Evolutionary conservation across 2,888 invertebrate genomes (phyloP).

Genomic region (Plagodis dolabraria): DNA sequence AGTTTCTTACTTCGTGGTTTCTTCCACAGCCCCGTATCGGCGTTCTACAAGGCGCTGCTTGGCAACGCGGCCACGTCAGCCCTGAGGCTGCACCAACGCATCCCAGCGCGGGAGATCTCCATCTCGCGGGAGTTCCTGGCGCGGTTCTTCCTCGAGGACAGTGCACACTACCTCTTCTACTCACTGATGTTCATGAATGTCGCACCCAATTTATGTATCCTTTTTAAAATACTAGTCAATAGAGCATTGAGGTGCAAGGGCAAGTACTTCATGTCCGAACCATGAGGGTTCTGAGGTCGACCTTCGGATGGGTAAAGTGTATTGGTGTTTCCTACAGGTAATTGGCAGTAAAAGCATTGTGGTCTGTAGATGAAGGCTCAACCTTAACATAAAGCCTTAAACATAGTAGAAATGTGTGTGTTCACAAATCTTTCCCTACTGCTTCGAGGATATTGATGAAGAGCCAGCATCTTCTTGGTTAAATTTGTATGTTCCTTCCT

Average conservation of each 20-base stretch:
- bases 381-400: too few species aligned
- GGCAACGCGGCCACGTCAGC: conserved; percentile 98
- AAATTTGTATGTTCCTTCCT: too few species aligned
- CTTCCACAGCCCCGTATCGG: conserved; percentile 79
- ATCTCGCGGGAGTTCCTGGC: conserved; percentile 93
- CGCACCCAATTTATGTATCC: conserved; percentile 95
- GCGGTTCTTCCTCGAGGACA: conserved; percentile 93
- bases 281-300: too few species aligned
- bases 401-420: too few species aligned
- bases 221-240: conserved; percentile 67
- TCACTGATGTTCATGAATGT: conserved; percentile 97
- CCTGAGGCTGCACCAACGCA: conserved; percentile 96
- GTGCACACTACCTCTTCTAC: conserved; percentile 98
- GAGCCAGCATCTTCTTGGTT: too few species aligned
- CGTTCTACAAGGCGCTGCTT: conserved; percentile 96
- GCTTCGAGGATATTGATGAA: too few species aligned
- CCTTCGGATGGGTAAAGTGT: too few species aligned
- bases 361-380: too few species aligned
- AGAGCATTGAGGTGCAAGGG: background rate
- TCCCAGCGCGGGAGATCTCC: conserved; percentile 90
- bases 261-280: too few species aligned
- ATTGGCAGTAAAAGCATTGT: too few species aligned
- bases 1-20: background rate
- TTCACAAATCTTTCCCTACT: too few species aligned
- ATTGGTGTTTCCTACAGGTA: too few species aligned